Percentiles rank a stretch among this genome's conserved stretches.
These are phyloP conservation scores for Platyscapa corneri DNA, from an alignment of 1,140 invertebrate genomes.

Conservation along the genomic window DNA sequence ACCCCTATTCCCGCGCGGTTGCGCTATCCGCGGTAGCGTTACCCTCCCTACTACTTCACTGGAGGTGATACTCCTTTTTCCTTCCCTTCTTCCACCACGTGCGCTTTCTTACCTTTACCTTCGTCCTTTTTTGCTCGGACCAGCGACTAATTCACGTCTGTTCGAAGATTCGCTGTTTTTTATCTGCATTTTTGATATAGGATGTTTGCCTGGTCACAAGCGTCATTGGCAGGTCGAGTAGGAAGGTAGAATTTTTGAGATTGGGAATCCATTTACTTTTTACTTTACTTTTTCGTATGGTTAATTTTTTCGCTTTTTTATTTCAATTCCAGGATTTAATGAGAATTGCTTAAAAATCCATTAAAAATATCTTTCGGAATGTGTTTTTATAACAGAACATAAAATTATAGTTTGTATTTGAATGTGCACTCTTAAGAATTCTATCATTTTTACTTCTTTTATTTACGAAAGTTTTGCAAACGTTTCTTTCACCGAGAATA, in stretches of 20 bases:
- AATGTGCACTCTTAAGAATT: not conserved
- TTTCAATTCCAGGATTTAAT: not conserved
- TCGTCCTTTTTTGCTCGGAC: too few species aligned
- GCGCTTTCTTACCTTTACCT: not conserved
- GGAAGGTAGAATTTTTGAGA: too few species aligned
- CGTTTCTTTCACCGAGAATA: not conserved
- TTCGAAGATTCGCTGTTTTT: too few species aligned
- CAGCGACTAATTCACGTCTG: too few species aligned
- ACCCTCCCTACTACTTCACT: conserved; percentile 19
- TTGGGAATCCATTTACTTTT: too few species aligned
- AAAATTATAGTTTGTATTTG: not conserved
- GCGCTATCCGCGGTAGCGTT: conserved; percentile 64
- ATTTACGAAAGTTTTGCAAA: not conserved
- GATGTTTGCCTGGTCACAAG: not conserved
- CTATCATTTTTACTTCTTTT: not conserved
- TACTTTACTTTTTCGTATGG: too few species aligned
- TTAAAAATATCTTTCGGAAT: not conserved
- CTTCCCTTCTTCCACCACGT: not conserved
- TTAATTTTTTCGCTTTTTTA: not conserved
- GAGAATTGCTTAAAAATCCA: not conserved
- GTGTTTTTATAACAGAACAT: not conserved
- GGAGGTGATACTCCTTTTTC: not conserved
- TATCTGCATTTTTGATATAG: too few species aligned
- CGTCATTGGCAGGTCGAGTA: too few species aligned
- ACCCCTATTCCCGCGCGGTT: conserved; percentile 68